Conservation (phyloP, 2,888 invertebrate genomes). For the Cinara cedri region DNA sequence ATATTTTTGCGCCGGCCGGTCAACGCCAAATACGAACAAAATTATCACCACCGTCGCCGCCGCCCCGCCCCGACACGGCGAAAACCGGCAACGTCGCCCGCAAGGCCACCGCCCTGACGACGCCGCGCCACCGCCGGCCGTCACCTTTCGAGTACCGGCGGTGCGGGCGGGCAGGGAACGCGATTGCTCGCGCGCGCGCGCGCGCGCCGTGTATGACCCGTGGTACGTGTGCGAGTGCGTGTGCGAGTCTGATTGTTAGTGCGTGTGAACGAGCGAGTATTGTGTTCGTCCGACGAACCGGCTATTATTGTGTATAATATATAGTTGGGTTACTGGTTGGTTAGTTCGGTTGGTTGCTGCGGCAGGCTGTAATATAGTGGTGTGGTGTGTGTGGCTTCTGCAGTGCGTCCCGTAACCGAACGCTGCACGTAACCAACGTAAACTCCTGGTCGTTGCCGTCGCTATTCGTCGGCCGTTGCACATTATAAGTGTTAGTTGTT, state of each 20-base stretch:
- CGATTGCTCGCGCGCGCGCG: not conserved
- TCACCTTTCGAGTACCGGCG: not conserved
- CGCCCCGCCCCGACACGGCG: not conserved
- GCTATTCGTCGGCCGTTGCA: not conserved
- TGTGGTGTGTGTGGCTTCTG: constrained; percentile 32
- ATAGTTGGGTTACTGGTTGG: constrained; percentile 33
- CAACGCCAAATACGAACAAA: constrained; percentile 53
- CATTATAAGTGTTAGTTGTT: too few relatives aligned
- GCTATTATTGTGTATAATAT: not conserved
- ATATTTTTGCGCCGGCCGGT: constrained; percentile 48
- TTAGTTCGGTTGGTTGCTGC: not conserved
- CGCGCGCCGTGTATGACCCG: constrained; percentile 22
- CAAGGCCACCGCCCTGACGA: constrained; percentile 30
- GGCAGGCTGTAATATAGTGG: not conserved
- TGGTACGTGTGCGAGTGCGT: not conserved
- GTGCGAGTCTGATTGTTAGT: not conserved
- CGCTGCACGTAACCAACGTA: constrained; percentile 44
- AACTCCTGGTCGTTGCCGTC: constrained; percentile 12
- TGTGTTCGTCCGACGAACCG: constrained; percentile 42
- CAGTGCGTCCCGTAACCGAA: constrained; percentile 47
- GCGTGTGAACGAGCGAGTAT: constrained; percentile 19
- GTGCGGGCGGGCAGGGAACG: not conserved
- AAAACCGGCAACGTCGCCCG: constrained; percentile 54
- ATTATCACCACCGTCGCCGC: not conserved
- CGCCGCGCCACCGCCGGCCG: not conserved